These are phyloP conservation scores for Rhopalosiphum padi DNA, from an alignment of 1,140 invertebrate species.

Conservation along the genomic window DNA sequence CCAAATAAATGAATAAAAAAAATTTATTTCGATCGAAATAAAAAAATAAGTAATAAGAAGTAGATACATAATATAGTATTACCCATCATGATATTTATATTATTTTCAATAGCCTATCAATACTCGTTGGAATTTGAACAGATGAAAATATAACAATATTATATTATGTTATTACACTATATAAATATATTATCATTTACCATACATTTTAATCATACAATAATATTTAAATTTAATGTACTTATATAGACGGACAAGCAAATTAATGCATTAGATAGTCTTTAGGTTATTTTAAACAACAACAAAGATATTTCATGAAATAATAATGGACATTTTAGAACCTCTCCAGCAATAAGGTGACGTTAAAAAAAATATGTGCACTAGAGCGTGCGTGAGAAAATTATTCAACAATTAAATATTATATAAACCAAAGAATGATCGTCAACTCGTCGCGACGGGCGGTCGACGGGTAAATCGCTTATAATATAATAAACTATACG, in stretches of 20 bases:
- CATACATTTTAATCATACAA: neutral
- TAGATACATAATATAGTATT: neutral
- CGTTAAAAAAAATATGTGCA: neutral
- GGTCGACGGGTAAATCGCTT: neutral
- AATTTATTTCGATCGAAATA: neutral
- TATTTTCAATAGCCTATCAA: too few relatives aligned
- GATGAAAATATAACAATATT: too few relatives aligned
- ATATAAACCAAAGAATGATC: neutral
- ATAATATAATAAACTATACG: neutral
- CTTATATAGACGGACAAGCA: neutral
- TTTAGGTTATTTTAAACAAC: neutral
- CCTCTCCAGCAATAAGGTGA: neutral
- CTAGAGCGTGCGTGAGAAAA: neutral
- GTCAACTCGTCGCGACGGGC: neutral
- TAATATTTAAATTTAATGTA: neutral
- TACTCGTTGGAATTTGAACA: too few relatives aligned
- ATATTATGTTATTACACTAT: too few relatives aligned
- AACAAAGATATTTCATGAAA: neutral
- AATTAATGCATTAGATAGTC: neutral
- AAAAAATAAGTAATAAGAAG: neutral
- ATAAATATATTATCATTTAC: too few relatives aligned
- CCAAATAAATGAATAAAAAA: neutral
- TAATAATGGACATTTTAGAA: neutral
- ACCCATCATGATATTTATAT: neutral
- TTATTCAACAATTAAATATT: conserved; percentile 6